Evolutionary conservation across 2,888 invertebrate species (phyloP).

Genomic region (Spodoptera exigua): DNA sequence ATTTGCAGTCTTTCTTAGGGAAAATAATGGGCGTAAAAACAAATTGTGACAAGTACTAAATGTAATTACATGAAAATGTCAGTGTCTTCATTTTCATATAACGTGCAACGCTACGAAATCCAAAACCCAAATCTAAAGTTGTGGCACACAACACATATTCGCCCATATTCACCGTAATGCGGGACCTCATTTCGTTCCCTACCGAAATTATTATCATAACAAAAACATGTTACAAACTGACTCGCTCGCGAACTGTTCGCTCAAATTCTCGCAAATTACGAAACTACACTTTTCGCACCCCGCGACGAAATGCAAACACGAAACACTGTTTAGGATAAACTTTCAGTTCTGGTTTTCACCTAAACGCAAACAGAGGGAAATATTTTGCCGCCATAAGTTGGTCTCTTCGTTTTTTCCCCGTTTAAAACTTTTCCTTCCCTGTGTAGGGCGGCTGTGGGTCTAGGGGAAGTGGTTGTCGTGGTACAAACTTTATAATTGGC

Average conservation of each 20-base stretch:
- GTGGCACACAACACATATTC: slow-evolving; percentile 25
- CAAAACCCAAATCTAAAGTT: slow-evolving; percentile 28
- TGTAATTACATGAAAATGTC: slow-evolving; percentile 11
- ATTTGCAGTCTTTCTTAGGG: not conserved
- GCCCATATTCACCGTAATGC: slow-evolving; percentile 34
- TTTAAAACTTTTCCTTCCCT: slow-evolving; percentile 25
- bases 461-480: slow-evolving; percentile 63
- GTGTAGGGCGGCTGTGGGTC: slow-evolving; percentile 53
- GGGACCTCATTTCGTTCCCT: slow-evolving; percentile 34
- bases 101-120: slow-evolving; percentile 1
- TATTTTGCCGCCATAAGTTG: slow-evolving; percentile 58
- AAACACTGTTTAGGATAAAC: slow-evolving; percentile 78
- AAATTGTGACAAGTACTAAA: not conserved
- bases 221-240: slow-evolving; percentile 62
- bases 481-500: slow-evolving; percentile 87
- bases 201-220: slow-evolving; percentile 53
- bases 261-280: slow-evolving; percentile 62
- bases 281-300: slow-evolving; percentile 69
- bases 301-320: slow-evolving; percentile 64
- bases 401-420: slow-evolving; percentile 54
- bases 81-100: too few species aligned
- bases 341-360: slow-evolving; percentile 82
- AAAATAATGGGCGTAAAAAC: not conserved
- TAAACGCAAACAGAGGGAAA: slow-evolving; percentile 77
- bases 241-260: slow-evolving; percentile 43